Conservation (phyloP, 2,797 vertebrate species). For the Balearica regulorum region DNA sequence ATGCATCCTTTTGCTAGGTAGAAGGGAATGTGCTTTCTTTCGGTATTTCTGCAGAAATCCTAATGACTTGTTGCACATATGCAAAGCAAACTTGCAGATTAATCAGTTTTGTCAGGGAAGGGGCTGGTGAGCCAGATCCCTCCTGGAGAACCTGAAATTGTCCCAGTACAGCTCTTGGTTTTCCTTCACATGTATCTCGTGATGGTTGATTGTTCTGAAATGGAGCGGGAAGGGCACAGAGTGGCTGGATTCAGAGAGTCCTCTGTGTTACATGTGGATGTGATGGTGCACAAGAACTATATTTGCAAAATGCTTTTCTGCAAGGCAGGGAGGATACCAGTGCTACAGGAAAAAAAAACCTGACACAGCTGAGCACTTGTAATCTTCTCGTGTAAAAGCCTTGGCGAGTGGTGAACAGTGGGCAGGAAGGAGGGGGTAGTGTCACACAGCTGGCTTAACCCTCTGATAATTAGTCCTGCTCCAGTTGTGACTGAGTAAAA, state of each 20-base stretch:
- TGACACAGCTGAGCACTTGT: background rate
- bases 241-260: background rate
- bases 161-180: background rate
- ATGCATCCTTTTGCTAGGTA: background rate
- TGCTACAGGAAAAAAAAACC: background rate
- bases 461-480: background rate
- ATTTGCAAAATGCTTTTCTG: background rate
- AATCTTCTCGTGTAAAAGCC: background rate
- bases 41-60: background rate
- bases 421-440: background rate
- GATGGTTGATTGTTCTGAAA: background rate
- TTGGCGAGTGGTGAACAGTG: background rate
- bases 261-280: fast-evolving
- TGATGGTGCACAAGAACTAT: fast-evolving
- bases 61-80: fast-evolving
- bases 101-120: fast-evolving
- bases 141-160: background rate
- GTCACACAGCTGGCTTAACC: background rate
- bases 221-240: fast-evolving
- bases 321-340: background rate
- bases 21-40: background rate
- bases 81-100: background rate
- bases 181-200: background rate
- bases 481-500: background rate
- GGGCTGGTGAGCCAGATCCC: background rate